Evolutionary conservation across 2,113 vertebrate species (phyloP).

Genomic region (Cryptoleucopteryx plumbea): DNA sequence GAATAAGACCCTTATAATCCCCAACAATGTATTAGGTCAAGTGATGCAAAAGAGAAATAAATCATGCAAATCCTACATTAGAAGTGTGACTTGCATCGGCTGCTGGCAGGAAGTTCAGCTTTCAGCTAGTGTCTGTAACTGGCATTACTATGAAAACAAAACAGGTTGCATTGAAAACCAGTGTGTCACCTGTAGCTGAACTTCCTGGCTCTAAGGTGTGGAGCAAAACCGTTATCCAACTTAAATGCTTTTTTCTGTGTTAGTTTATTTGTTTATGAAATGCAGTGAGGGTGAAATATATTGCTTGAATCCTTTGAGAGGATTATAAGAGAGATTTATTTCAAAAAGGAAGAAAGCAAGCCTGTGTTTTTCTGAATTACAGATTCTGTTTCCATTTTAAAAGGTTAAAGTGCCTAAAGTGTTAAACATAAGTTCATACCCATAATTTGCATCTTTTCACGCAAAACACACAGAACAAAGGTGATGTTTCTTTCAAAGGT

Average conservation of each 20-base stretch:
- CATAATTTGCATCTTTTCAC: background rate
- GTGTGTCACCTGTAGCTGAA: background rate
- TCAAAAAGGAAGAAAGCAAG: background rate
- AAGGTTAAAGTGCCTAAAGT: background rate
- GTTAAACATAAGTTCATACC: background rate
- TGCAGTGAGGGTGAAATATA: background rate
- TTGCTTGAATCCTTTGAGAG: background rate
- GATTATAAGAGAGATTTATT: background rate
- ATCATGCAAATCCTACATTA: background rate
- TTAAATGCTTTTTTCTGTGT: background rate
- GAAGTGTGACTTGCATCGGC: background rate
- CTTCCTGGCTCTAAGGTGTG: background rate
- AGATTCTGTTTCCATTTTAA: background rate
- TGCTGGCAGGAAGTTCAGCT: background rate
- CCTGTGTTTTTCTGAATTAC: background rate
- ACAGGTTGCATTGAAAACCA: fast-evolving
- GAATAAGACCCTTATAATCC: background rate
- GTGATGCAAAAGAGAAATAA: background rate
- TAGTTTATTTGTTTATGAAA: background rate
- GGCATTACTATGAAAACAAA: background rate
- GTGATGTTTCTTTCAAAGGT: background rate
- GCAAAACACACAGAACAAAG: background rate
- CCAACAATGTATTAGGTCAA: background rate
- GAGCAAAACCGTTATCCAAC: background rate
- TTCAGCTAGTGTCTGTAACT: background rate